Evolutionary conservation across 2,797 vertebrate genomes (phyloP), one percentile per base, ranked within the genome.

Genomic region (Gymnoscopelus microlampas): DNA sequence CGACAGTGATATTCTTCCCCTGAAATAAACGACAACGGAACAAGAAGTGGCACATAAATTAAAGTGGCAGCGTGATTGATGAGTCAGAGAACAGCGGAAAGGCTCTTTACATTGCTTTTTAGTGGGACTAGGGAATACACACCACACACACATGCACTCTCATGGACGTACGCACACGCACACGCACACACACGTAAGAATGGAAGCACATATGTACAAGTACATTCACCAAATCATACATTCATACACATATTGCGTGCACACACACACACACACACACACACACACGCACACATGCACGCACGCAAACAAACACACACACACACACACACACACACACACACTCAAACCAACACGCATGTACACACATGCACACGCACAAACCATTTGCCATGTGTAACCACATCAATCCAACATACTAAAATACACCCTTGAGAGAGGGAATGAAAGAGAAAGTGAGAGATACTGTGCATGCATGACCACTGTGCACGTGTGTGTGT

Each of bases 1-100:
- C 75, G 79, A 78, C 90, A 91, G 92, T 93, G 92, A 95, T 95
- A 95, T 95, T 94, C 95, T 92, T 91, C 90, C 93, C 95, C 93
- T 94, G 93, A 96, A 95, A 97, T 93, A 95, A 96, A 95, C 89
- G 93, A 95, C 95, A 95, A 94, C 94, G 95, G 94, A 96, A 95
- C 94, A 95, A 97, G 95, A 95, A 96, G 96, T 94, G 94, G 94
- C 93, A 94, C 95, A 94, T 97, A 95, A 96, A 97, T 97, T 96
- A 96, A 95, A 94, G 93, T 95, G 95, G 95, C 96, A 96, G 94
- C 6, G 90, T 97, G 96, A 98, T 95, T 95, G 95, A 97, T 96
- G 95, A 93, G 91, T 88, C 81, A 82, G 76, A 90, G 89, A 94
- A 93, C 91, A 89, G 92, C 92, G 94, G 93, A 93, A 83, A 94